phyloP scores from a whole-genome alignment of 2,113 vertebrate genomes.

The Anseranas semipalmata region DNA sequence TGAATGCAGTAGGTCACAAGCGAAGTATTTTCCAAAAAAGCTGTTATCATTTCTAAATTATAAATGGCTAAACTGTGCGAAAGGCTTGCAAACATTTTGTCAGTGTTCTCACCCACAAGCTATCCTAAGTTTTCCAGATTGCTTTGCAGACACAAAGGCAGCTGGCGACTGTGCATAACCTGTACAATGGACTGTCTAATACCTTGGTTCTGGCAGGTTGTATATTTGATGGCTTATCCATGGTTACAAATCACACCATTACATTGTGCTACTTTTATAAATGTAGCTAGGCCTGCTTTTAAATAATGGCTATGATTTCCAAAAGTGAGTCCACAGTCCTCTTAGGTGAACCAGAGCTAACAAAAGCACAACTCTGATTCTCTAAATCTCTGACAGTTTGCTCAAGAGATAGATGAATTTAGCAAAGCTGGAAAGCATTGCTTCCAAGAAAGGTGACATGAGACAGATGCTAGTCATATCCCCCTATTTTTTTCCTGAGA shows the following conservation, averaged over 20 bases:
- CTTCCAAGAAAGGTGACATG: not conserved
- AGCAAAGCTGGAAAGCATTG: not conserved
- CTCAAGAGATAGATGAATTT: constrained; percentile 16
- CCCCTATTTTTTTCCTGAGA: not conserved
- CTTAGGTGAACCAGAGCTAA: not conserved
- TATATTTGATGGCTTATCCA: not conserved
- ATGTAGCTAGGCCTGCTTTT: not conserved
- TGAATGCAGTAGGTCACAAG: not conserved
- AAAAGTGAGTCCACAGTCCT: not conserved
- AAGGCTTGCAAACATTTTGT: not conserved
- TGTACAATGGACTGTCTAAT: not conserved
- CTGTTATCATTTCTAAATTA: constrained; percentile 42
- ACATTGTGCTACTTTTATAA: not conserved
- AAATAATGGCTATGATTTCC: not conserved
- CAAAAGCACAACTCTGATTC: not conserved
- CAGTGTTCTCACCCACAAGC: not conserved
- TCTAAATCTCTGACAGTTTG: not conserved
- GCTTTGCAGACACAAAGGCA: not conserved
- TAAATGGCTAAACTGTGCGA: not conserved
- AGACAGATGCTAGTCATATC: constrained; percentile 6
- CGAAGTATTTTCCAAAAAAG: constrained; percentile 1
- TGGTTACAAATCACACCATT: not conserved
- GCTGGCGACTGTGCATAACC: not conserved
- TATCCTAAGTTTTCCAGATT: not conserved
- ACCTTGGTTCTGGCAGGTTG: not conserved